Evolutionary conservation across 2,888 invertebrate species (phyloP).

Genomic region (Augiades crinisus): DNA sequence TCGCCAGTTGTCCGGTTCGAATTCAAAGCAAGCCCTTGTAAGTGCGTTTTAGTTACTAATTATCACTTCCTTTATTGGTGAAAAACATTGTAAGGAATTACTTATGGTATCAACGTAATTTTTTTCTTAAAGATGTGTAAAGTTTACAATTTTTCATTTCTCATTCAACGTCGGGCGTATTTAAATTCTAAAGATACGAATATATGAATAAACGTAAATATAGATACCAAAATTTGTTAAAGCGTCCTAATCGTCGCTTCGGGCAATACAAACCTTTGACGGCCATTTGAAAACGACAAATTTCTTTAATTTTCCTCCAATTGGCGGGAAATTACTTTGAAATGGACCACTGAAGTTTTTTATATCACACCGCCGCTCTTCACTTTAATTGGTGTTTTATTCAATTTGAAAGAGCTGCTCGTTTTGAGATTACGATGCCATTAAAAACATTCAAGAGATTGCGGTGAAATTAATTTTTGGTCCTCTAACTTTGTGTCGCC

Average conservation of each 20-base stretch:
- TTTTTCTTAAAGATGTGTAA: no score
- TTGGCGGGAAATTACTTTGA: no score
- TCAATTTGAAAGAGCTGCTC: conserved; percentile 24
- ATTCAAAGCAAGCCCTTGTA: no score
- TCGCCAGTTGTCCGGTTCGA: no score
- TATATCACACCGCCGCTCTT: conserved; percentile 34
- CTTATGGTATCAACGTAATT: no score
- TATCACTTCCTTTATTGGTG: no score
- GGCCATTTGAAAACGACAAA: conserved; percentile 48
- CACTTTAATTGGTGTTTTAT: conserved; percentile 42
- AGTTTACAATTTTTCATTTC: no score
- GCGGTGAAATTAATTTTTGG: not conserved
- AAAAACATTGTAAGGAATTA: no score
- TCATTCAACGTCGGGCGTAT: not conserved
- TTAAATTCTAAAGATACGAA: not conserved
- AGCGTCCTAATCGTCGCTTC: conserved; percentile 46
- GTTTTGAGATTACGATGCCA: conserved; percentile 8
- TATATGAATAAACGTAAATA: conserved; percentile 18
- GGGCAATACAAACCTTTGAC: conserved; percentile 41
- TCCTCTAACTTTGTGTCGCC: no score
- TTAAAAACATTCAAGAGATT: conserved; percentile 1
- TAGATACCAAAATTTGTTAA: conserved; percentile 16
- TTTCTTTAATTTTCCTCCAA: conserved; percentile 43
- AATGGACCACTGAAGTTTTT: conserved; percentile 41
- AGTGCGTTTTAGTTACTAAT: no score